These are phyloP conservation scores for Cyanocitta stelleri DNA, from an alignment of 2,113 vertebrate species.

Conservation along the genomic window DNA sequence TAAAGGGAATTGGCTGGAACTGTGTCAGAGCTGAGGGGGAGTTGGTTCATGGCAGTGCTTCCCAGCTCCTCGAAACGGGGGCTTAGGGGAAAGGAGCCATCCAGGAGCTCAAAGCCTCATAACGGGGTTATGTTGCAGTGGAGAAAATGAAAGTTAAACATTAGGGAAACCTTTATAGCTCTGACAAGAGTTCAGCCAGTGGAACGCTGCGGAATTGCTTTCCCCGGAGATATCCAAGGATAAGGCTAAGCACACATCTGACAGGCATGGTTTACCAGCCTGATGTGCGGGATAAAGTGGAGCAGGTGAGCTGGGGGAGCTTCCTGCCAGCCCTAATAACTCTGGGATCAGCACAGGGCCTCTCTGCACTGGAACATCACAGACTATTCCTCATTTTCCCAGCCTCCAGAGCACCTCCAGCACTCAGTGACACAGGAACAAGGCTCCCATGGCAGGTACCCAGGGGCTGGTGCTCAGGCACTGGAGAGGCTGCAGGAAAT, in stretches of 20 bases:
- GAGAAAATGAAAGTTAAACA: slow-evolving; percentile 57
- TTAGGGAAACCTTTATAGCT: slow-evolving; percentile 40
- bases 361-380: neutral
- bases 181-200: neutral
- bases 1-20: neutral
- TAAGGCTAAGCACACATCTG: slow-evolving; percentile 22
- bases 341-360: neutral
- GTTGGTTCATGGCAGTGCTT: neutral
- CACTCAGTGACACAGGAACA: neutral
- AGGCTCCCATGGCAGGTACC: neutral
- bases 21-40: neutral
- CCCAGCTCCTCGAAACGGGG: neutral
- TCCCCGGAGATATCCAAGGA: neutral
- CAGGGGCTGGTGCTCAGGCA: neutral
- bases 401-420: neutral
- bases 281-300: neutral
- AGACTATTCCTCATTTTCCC: neutral
- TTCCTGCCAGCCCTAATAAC: neutral
- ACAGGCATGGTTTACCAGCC: slow-evolving; percentile 3
- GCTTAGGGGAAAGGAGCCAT: slow-evolving; percentile 13
- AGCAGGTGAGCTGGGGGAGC: slow-evolving; percentile 16
- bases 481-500: neutral
- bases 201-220: slow-evolving; percentile 10
- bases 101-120: slow-evolving; percentile 18
- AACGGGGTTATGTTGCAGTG: slow-evolving; percentile 20